A percentile compares a stretch with the other conserved stretches of the same genome.
These are phyloP conservation scores for Campoplex nolae DNA, from an alignment of 2,888 invertebrate species.

Conservation along the genomic window DNA sequence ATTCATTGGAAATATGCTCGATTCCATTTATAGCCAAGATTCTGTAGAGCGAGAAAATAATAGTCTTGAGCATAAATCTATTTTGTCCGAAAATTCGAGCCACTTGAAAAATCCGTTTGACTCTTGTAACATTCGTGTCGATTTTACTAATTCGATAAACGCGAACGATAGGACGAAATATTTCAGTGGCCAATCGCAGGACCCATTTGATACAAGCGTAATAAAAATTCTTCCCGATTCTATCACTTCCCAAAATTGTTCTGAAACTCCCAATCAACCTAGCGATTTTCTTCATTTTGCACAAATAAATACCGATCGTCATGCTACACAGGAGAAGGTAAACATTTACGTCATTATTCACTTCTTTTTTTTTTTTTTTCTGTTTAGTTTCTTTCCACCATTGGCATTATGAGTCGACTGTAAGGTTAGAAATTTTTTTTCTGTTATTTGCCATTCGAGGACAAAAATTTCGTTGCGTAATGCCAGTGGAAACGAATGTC, in stretches of 20 bases:
- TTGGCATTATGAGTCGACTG: slow-evolving; percentile 18
- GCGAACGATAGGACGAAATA: slow-evolving; percentile 35
- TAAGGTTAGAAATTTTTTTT: background rate
- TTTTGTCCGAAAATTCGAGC: slow-evolving; percentile 47
- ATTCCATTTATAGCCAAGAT: slow-evolving; percentile 52
- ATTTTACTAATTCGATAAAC: background rate
- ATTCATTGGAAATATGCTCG: slow-evolving; percentile 61
- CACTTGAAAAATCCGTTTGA: slow-evolving; percentile 58
- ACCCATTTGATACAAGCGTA: slow-evolving; percentile 82
- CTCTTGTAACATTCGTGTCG: slow-evolving; percentile 21
- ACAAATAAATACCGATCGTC: slow-evolving; percentile 78
- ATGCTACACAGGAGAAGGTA: slow-evolving; percentile 81
- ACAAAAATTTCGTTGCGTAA: background rate
- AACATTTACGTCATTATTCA: slow-evolving; percentile 71
- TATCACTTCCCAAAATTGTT: slow-evolving; percentile 73
- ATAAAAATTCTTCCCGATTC: slow-evolving; percentile 76
- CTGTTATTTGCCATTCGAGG: background rate
- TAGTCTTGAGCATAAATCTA: slow-evolving; percentile 59
- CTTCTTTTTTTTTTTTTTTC: slow-evolving; percentile 59
- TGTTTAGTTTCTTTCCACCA: slow-evolving; percentile 33
- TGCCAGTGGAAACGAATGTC: background rate
- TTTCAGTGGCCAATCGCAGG: slow-evolving; percentile 68
- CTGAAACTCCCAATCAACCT: slow-evolving; percentile 71
- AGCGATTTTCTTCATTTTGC: slow-evolving; percentile 75
- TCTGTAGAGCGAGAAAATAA: slow-evolving; percentile 51